A percentile compares a stretch with the other conserved stretches of the same genome.
phyloP scores from a whole-genome alignment of 2,113 vertebrate species.

The Hyaena hyaena region DNA sequence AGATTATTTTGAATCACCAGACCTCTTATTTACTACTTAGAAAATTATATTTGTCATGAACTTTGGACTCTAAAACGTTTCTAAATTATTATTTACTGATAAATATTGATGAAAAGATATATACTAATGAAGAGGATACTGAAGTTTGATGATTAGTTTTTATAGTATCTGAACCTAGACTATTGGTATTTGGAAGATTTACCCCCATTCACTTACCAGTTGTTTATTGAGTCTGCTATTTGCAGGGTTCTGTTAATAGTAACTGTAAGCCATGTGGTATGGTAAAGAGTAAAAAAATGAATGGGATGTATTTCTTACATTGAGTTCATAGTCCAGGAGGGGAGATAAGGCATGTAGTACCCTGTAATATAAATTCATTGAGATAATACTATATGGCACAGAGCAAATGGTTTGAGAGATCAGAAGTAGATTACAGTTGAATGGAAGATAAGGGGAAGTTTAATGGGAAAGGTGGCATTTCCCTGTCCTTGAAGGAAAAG shows the following conservation, averaged over 20 bases:
- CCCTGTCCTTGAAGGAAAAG: not conserved
- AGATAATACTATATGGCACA: not conserved
- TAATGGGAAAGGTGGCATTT: not conserved
- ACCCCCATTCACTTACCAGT: not conserved
- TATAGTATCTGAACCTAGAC: not conserved
- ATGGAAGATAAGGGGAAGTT: not conserved
- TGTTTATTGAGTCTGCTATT: not conserved
- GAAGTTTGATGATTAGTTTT: not conserved
- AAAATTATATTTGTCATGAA: slow-evolving; percentile 12
- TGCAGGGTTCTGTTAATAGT: not conserved
- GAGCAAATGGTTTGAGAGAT: not conserved
- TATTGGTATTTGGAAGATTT: not conserved
- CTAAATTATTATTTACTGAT: not conserved
- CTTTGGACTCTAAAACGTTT: not conserved
- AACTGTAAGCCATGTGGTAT: not conserved
- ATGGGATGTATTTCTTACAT: not conserved
- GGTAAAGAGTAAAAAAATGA: not conserved
- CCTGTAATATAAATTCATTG: not conserved
- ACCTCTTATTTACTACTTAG: not conserved
- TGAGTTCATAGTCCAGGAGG: not conserved
- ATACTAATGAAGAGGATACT: not conserved
- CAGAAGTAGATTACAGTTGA: not conserved
- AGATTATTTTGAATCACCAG: slow-evolving; percentile 5
- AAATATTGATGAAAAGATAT: not conserved
- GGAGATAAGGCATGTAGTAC: not conserved